Percentiles rank a stretch among this genome's conserved stretches.
Conservation (phyloP, 2,888 invertebrate genomes). For the Thymelicus sylvestris region DNA sequence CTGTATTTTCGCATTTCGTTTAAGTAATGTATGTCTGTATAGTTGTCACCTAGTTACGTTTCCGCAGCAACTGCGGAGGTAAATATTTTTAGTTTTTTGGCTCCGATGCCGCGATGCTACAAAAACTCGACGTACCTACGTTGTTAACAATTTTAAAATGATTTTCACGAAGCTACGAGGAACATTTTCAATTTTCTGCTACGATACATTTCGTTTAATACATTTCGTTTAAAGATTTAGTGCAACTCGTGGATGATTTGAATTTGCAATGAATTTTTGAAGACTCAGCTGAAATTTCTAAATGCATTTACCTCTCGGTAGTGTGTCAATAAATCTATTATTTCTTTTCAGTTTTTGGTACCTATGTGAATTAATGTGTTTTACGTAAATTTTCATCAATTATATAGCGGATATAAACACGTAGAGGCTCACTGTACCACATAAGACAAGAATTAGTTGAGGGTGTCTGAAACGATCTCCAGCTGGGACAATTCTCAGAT, state of each 20-base stretch:
- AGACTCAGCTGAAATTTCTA: not conserved
- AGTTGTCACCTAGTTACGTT: conserved; percentile 11
- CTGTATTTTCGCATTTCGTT: not conserved
- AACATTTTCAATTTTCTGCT: conserved; percentile 23
- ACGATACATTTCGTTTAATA: conserved; percentile 18
- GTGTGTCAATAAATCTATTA: not conserved
- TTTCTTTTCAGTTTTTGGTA: not conserved
- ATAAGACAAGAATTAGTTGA: too few species aligned
- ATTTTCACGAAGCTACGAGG: conserved; percentile 10
- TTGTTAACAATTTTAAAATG: conserved; percentile 30
- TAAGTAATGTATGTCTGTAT: conserved; percentile 3
- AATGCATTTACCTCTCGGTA: not conserved
- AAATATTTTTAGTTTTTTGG: conserved; percentile 18
- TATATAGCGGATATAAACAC: too few species aligned
- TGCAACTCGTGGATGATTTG: conserved; percentile 16
- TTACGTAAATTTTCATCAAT: too few species aligned
- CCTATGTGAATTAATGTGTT: too few species aligned
- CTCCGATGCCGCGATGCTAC: conserved; percentile 9
- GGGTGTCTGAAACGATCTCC: too few species aligned
- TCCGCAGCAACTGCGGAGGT: conserved; percentile 10
- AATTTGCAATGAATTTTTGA: conserved; percentile 5
- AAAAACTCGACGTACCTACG: conserved; percentile 25
- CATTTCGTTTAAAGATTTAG: conserved; percentile 11
- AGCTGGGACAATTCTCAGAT: too few species aligned
- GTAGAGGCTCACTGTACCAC: too few species aligned